phyloP scores from a whole-genome alignment of 2,797 vertebrate species.

The Dendrocincla tyrannina region DNA sequence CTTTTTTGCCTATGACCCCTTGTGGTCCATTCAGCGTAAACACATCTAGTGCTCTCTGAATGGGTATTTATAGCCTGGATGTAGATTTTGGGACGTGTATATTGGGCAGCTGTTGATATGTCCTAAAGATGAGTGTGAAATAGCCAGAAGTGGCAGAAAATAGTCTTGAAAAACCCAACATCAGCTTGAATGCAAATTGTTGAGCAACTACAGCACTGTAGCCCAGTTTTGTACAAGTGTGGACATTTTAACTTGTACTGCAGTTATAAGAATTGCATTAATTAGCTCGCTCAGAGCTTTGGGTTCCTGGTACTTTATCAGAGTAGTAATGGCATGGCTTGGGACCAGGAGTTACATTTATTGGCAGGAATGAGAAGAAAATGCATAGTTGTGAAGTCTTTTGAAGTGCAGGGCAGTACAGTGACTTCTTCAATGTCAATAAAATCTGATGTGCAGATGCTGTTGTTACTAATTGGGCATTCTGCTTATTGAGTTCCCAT shows the following conservation, averaged over 20 bases:
- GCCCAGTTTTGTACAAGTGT: neutral
- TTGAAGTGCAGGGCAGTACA: neutral
- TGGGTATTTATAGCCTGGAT: neutral
- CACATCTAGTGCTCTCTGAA: neutral
- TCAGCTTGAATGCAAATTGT: neutral
- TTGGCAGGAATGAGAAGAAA: neutral
- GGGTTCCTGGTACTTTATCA: neutral
- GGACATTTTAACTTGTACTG: neutral
- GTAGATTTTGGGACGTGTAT: neutral
- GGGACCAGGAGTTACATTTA: neutral
- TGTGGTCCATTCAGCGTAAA: fast-evolving
- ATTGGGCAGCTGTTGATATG: neutral
- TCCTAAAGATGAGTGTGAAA: neutral
- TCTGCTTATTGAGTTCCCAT: constrained; percentile 6
- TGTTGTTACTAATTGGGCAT: neutral
- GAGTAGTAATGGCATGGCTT: neutral
- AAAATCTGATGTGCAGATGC: neutral
- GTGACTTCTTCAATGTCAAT: neutral
- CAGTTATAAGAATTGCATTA: neutral
- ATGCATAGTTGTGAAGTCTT: neutral
- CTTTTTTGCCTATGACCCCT: neutral
- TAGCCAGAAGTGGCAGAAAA: neutral
- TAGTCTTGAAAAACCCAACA: neutral
- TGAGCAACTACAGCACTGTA: neutral
- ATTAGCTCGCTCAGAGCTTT: neutral